phyloP scores from a whole-genome alignment of 2,888 invertebrate genomes.

The Coenonympha arcania region DNA sequence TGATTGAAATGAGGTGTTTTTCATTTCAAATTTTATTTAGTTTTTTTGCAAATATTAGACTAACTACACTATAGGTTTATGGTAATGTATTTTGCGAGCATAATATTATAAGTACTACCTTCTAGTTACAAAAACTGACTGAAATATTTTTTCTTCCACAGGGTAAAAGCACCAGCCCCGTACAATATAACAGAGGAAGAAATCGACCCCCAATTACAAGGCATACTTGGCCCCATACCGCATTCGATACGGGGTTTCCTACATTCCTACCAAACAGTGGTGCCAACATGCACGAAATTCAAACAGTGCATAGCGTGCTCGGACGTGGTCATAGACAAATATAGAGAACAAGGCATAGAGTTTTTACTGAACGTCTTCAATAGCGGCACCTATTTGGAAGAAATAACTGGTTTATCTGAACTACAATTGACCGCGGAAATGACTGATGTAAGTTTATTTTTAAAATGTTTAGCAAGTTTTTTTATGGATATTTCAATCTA shows the following conservation, averaged over 20 bases:
- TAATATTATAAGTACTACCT: too few species aligned
- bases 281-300: conserved; percentile 90
- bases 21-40: too few species aligned
- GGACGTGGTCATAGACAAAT: conserved; percentile 52
- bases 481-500: too few species aligned
- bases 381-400: conserved; percentile 86
- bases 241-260: conserved; percentile 96
- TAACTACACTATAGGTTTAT: too few species aligned
- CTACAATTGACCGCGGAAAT: conserved; percentile 76
- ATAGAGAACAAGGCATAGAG: conserved; percentile 73
- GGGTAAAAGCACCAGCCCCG: conserved; percentile 78
- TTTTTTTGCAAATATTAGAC: too few species aligned
- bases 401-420: conserved; percentile 84
- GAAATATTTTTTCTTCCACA: conserved; percentile 37
- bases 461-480: too few species aligned
- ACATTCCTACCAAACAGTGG: conserved; percentile 83
- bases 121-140: too few species aligned
- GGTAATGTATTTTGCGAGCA: too few species aligned
- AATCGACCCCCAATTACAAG: conserved; percentile 54
- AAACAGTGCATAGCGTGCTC: conserved; percentile 96
- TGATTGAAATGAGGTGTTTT: not conserved
- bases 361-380: conserved; percentile 87
- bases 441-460: conserved; percentile 73
- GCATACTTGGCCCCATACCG: conserved; percentile 87
- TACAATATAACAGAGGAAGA: conserved; percentile 62